Percentiles rank a stretch among this genome's conserved stretches.
phyloP scores from a whole-genome alignment of 64 coral and sea anemone genomes.

The Stichodactyla helianthus region DNA sequence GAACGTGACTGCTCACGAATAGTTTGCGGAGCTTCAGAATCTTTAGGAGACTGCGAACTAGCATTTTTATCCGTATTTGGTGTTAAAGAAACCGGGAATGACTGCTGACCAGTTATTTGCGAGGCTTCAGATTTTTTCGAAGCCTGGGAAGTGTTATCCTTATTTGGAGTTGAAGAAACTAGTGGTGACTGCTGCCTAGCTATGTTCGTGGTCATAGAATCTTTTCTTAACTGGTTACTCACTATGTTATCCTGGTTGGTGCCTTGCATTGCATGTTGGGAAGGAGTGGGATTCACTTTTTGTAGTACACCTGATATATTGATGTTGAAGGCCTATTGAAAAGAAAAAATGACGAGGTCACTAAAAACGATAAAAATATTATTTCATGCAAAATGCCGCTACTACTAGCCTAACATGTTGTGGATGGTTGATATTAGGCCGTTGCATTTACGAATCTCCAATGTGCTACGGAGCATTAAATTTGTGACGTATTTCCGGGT shows the following conservation, averaged over 20 bases:
- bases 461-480: no score
- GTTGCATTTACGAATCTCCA: no score
- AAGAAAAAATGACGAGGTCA: background rate
- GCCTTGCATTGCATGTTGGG: background rate
- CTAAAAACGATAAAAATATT: background rate
- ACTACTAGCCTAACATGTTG: no score
- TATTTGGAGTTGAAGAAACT: background rate
- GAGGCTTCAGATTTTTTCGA: no score
- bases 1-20: background rate
- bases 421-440: no score
- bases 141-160: background rate
- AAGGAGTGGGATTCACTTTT: conserved; percentile 17
- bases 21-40: background rate
- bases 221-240: background rate
- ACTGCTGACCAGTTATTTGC: no score
- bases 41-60: background rate
- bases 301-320: conserved; percentile 64
- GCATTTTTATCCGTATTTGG: no score
- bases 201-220: background rate
- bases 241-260: no score
- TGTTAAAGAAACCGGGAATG: no score
- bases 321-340: conserved; percentile 64
- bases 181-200: background rate
- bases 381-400: background rate
- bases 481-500: no score